These are phyloP conservation scores for Coregonus suidteri DNA, from an alignment of 2,797 vertebrate genomes.

Conservation along the genomic window DNA sequence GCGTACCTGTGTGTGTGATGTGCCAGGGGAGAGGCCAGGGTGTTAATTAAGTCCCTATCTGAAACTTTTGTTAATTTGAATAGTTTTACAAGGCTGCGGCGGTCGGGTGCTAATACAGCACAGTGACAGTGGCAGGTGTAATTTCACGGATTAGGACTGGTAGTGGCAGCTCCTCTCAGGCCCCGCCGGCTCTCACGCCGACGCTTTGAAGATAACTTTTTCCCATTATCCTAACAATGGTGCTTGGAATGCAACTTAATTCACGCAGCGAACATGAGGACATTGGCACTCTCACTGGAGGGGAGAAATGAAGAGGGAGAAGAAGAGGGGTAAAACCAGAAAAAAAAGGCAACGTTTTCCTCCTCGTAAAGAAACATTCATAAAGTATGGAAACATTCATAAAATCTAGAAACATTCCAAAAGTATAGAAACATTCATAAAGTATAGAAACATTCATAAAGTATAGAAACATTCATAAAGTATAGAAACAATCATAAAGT, in stretches of 20 bases:
- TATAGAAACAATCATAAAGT: slow-evolving; percentile 12
- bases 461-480: slow-evolving; percentile 50
- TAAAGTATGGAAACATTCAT: not conserved
- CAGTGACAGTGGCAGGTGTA: slow-evolving; percentile 78
- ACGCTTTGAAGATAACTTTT: slow-evolving; percentile 84
- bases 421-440: slow-evolving; percentile 54
- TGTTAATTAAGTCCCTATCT: slow-evolving; percentile 66
- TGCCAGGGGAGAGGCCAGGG: slow-evolving; percentile 51
- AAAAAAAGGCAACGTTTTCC: slow-evolving; percentile 48
- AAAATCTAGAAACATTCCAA: slow-evolving; percentile 57
- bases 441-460: slow-evolving; percentile 19
- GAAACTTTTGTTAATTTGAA: slow-evolving; percentile 66
- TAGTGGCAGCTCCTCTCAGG: slow-evolving; percentile 43
- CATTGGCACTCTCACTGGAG: slow-evolving; percentile 39
- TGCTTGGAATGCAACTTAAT: slow-evolving; percentile 76
- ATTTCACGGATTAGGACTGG: slow-evolving; percentile 81
- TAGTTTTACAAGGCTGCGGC: slow-evolving; percentile 59
- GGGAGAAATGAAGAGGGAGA: slow-evolving; percentile 14
- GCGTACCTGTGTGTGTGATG: slow-evolving; percentile 35
- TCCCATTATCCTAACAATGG: slow-evolving; percentile 82
- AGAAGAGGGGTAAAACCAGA: slow-evolving; percentile 29
- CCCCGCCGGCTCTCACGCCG: slow-evolving; percentile 31
- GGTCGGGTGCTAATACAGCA: slow-evolving; percentile 26
- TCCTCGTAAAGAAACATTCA: slow-evolving; percentile 5
- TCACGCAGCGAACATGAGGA: slow-evolving; percentile 57